Conservation (phyloP, 2,888 invertebrate species). For the Drosophila subquinaria region DNA sequence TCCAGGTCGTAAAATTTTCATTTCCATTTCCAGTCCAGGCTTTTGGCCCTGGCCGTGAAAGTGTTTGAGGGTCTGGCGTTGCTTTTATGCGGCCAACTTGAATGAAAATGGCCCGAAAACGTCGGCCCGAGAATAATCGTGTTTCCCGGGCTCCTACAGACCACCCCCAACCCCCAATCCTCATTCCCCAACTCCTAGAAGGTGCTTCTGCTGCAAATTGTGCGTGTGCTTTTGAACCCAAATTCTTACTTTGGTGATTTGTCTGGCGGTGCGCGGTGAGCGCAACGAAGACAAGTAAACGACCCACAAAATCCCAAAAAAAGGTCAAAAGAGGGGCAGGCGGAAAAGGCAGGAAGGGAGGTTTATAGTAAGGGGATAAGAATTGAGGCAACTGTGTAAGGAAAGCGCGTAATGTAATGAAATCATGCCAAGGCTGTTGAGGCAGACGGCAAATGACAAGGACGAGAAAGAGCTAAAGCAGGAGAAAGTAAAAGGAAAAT, state of each 20-base stretch:
- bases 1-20: conserved; percentile 12
- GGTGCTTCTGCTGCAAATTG: conserved; percentile 37
- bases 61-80: conserved; percentile 32
- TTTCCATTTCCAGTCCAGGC: conserved; percentile 20
- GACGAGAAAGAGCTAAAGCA: not conserved
- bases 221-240: conserved; percentile 66
- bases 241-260: conserved; percentile 53
- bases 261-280: conserved; percentile 77
- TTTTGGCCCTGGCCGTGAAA: conserved; percentile 36
- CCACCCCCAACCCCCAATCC: not conserved
- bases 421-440: conserved; percentile 79
- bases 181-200: not conserved
- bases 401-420: conserved; percentile 67
- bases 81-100: conserved; percentile 29
- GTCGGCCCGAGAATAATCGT: conserved; percentile 71
- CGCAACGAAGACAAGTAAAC: conserved; percentile 35
- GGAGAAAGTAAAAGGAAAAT: conserved; percentile 1
- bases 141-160: conserved; percentile 6
- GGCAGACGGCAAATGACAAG: conserved; percentile 32
- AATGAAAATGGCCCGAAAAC: conserved; percentile 47
- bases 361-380: not conserved
- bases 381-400: conserved; percentile 17
- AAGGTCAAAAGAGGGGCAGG: not conserved
- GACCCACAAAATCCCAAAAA: conserved; percentile 62
- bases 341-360: not conserved